Base-by-base conservation (phyloP, 2,113 vertebrate genomes). In the Albula glossodonta region DNA sequence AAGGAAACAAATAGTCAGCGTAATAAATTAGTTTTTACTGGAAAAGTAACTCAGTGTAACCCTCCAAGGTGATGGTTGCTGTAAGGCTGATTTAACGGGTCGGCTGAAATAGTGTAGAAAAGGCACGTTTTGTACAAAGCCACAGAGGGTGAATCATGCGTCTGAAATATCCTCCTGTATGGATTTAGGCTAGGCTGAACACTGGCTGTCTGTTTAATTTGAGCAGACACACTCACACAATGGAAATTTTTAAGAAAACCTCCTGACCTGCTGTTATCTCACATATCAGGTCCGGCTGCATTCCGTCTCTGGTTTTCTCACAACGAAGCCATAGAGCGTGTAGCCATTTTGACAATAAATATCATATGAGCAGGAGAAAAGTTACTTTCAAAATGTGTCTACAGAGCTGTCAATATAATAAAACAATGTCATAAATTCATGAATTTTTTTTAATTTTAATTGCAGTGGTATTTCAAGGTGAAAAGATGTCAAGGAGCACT, bases 211-310 rank as follows among this genome's bases (percentile, higher is more conserved):
- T 19, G 84, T 86, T 89, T 41, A 1, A 88, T 88, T 85, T 87
- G 83, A 83, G 89, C 89, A 90, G 91, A 85, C 52, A n/a, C 48
- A 90, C 83, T 8, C 63, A 87, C 88, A 94, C 92, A 94, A 91
- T 92, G 91, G 92, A 93, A 93, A 92, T 90, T 92, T 92, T 93
- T 90, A 92, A 90, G 85, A 87, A 41, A 87, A 87, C 87, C 90
- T 90, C 92, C 88, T 80, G 92, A 89, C 89, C 91, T 89, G 63
- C 89, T 92, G 89, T 92, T 96, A 95, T 96, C 94, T 93, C 90
- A 88, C 86, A 93, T 92, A 94, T 95, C 95, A 93, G 91, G 95
- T 92, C 91, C 83, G 90, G 91, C 92, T 86, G 89, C 95, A 95
- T 96, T 96, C 95, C 93, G 91, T 85, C 88, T 90, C 87, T 90